A percentile compares a stretch with the other conserved stretches of the same genome.
Conservation (phyloP, 2,113 vertebrate species). For the Elephas maximus region DNA sequence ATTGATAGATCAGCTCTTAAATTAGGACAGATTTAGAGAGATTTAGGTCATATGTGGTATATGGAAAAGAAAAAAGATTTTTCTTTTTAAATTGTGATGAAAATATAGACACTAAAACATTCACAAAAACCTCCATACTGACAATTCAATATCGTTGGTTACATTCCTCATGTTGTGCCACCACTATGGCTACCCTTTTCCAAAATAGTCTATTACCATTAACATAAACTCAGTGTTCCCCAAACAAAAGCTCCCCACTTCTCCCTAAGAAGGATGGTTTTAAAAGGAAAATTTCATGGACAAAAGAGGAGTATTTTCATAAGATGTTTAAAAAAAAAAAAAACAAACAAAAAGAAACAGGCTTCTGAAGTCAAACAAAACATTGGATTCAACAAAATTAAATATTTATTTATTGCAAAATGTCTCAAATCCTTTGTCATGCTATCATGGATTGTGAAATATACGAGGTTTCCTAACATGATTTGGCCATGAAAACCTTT, state of each 20-base stretch:
- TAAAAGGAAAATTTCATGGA: constrained; percentile 63
- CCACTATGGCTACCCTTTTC: not conserved
- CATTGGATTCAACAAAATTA: constrained; percentile 56
- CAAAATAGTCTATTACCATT: not conserved
- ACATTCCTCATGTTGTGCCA: not conserved
- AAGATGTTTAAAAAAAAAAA: constrained; percentile 12
- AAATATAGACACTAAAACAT: not conserved
- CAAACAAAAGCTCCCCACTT: not conserved
- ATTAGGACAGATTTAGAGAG: constrained; percentile 26
- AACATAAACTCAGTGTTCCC: not conserved
- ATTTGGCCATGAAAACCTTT: not conserved
- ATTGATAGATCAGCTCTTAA: constrained; percentile 11
- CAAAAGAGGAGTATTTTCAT: constrained; percentile 33
- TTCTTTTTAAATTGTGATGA: not conserved
- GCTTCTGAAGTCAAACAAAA: constrained; percentile 52
- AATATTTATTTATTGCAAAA: constrained; percentile 55
- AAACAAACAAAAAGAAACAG: not conserved
- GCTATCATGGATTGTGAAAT: constrained; percentile 66
- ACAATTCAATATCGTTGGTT: not conserved
- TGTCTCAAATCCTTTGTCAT: constrained; percentile 40
- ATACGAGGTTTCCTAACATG: constrained; percentile 8
- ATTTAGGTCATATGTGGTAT: constrained; percentile 8
- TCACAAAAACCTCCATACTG: not conserved
- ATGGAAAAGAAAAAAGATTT: not conserved
- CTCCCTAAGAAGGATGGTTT: not conserved